Conservation (phyloP, 2,888 invertebrate species). For the Diabrotica balteata region DNA sequence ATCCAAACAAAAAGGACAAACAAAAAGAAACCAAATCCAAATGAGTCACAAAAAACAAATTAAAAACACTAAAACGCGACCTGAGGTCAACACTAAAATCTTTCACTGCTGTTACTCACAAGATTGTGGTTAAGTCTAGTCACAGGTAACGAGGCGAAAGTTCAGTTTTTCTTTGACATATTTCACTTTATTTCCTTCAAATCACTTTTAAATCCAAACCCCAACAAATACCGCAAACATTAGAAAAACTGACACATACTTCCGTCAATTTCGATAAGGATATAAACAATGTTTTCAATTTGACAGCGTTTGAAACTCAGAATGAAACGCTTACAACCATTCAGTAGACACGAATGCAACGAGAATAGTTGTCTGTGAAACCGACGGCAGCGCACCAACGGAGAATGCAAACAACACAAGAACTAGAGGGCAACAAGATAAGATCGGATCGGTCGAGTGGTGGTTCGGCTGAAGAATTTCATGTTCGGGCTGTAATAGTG, state of each 20-base stretch:
- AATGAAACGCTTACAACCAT: constrained; percentile 42
- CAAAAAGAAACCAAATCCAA: constrained; percentile 18
- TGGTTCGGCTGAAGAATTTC: constrained; percentile 17
- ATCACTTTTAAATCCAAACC: not conserved
- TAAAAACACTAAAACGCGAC: constrained; percentile 31
- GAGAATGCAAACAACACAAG: constrained; percentile 42
- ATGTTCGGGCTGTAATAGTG: constrained; percentile 6
- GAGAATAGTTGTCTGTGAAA: constrained; percentile 39
- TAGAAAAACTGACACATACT: constrained; percentile 19
- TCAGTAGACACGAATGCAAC: constrained; percentile 49
- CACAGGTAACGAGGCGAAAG: constrained; percentile 43
- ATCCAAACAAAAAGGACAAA: constrained; percentile 17
- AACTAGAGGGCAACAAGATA: constrained; percentile 27
- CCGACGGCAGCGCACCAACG: constrained; percentile 43
- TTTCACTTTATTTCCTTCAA: constrained; percentile 13
- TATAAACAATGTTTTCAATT: constrained; percentile 41
- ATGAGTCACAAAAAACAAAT: constrained; percentile 40
- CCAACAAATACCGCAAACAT: too few relatives aligned
- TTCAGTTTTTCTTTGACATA: constrained; percentile 34
- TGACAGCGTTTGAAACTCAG: constrained; percentile 34
- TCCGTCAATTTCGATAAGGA: constrained; percentile 41
- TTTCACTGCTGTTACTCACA: constrained; percentile 25
- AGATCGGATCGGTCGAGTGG: constrained; percentile 27
- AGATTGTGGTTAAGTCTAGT: constrained; percentile 41
- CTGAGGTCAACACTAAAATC: constrained; percentile 32